phyloP scores from a whole-genome alignment of 2,113 vertebrate species.

The Rhipidura dahli region DNA sequence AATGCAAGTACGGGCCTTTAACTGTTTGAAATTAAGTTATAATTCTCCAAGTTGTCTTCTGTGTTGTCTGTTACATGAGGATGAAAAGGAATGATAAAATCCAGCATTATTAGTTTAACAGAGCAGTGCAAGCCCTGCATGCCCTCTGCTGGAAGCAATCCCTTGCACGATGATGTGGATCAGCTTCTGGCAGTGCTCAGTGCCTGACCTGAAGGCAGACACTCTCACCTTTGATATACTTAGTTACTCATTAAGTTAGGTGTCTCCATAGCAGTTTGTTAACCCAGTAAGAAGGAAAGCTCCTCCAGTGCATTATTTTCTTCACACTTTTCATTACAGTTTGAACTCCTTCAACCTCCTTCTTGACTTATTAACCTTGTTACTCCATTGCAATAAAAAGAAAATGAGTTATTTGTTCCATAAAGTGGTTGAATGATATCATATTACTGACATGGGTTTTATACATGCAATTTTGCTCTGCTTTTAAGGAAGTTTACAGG shows the following conservation, averaged over 20 bases:
- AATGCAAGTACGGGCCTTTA: neutral
- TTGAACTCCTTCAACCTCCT: neutral
- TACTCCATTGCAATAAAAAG: neutral
- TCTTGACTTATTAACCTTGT: neutral
- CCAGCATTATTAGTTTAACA: neutral
- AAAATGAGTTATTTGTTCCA: neutral
- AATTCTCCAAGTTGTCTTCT: neutral
- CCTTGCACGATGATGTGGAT: neutral
- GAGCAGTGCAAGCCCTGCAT: slow-evolving; percentile 16
- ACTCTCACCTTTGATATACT: neutral
- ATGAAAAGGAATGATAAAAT: neutral
- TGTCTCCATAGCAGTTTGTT: neutral
- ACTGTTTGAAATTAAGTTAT: neutral
- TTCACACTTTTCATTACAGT: neutral
- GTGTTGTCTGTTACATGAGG: neutral
- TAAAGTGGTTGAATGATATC: neutral
- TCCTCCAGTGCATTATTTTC: neutral
- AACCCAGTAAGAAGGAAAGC: neutral
- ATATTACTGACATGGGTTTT: neutral
- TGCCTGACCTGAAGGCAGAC: neutral
- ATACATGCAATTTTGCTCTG: slow-evolving; percentile 9
- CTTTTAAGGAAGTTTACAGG: slow-evolving; percentile 90
- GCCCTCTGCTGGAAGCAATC: slow-evolving; percentile 58
- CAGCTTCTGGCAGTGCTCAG: neutral
- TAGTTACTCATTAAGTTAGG: neutral